Evolutionary conservation across 2,113 vertebrate genomes (phyloP), one percentile per base, ranked within the genome.

Genomic region (Anguilla rostrata): DNA sequence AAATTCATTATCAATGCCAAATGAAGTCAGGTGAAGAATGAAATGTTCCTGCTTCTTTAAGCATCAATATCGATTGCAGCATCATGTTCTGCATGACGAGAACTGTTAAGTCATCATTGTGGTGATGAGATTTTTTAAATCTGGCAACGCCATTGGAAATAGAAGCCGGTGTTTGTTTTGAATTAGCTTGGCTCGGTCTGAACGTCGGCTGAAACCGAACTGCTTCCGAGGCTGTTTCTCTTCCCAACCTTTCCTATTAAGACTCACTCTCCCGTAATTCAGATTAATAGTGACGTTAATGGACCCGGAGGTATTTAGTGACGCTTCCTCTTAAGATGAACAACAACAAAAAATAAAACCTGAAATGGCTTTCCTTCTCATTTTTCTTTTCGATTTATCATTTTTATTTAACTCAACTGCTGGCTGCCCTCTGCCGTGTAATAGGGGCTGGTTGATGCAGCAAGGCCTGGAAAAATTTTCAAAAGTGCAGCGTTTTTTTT

Each of bases 361-460:
- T 39, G 39, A 78, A 83, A 83, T 12, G 26, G 63, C 26, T n/a
- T 66, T 81, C 79, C 29, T 78, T 88, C 75, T 84, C 75, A 60
- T 82, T 39, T 57, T 66, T 14, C 56, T 12, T 78, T 79, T 87
- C 56, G 34, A 20, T 39, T 9, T 41, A 34, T 56, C 41, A 34
- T 29, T 34, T 34, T 86, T 53, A 53, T 53, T 53, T 53, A 53
- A 88, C 80, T 82, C 84, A 89, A 83, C 66, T 78, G 7, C 34
- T 81, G 9, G 85, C 86, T 90, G 87, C 87, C 90, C 90, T 90
- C 85, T 80, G 46, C 41, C 12, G 41, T 88, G 80, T 87, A 86
- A 89, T 79, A 83, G 41, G 85, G 34, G 89, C 49, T 84, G n/a
- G 83, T 92, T 93, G 93, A 94, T 83, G 41, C 91, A 92, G 93